phyloP scores from a whole-genome alignment of 2,888 invertebrate genomes.

The Lycophotia porphyrea region DNA sequence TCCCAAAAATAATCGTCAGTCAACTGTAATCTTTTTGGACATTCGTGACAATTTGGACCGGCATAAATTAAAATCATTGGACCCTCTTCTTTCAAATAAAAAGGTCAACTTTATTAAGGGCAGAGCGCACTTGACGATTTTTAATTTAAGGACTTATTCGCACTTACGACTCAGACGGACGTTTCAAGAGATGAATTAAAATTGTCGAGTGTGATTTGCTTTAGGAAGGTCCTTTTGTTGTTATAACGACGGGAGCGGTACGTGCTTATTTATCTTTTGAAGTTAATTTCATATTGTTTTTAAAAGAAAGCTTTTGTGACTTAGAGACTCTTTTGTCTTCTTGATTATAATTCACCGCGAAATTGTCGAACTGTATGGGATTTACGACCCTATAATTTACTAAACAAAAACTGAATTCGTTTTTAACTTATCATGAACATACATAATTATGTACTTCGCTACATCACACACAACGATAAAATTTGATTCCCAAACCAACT shows the following conservation, averaged over 20 bases:
- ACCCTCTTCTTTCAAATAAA: constrained; percentile 52
- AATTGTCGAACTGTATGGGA: neutral
- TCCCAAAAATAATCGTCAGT: constrained; percentile 39
- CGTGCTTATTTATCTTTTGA: constrained; percentile 14
- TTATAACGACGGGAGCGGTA: constrained; percentile 17
- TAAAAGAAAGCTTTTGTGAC: rapidly evolving
- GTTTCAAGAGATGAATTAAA: constrained; percentile 55
- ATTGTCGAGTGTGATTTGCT: constrained; percentile 35
- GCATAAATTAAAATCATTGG: constrained; percentile 58
- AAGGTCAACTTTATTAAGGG: constrained; percentile 57
- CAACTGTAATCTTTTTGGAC: constrained; percentile 43
- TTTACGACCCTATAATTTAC: neutral
- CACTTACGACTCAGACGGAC: constrained; percentile 43
- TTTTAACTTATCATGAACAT: neutral
- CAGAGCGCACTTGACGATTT: constrained; percentile 55
- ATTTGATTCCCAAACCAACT: constrained; percentile 63
- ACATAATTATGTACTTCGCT: neutral
- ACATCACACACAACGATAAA: constrained; percentile 21
- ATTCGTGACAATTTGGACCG: constrained; percentile 39
- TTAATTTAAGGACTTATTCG: constrained; percentile 55
- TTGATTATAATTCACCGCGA: neutral
- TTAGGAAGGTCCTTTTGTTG: constrained; percentile 17
- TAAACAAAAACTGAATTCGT: neutral
- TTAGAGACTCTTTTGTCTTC: neutral
- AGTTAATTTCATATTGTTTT: neutral